Percentiles rank a stretch among this genome's conserved stretches.
Evolutionary conservation across 2,888 invertebrate genomes (phyloP).

Genomic region (Amaurobius ferox): DNA sequence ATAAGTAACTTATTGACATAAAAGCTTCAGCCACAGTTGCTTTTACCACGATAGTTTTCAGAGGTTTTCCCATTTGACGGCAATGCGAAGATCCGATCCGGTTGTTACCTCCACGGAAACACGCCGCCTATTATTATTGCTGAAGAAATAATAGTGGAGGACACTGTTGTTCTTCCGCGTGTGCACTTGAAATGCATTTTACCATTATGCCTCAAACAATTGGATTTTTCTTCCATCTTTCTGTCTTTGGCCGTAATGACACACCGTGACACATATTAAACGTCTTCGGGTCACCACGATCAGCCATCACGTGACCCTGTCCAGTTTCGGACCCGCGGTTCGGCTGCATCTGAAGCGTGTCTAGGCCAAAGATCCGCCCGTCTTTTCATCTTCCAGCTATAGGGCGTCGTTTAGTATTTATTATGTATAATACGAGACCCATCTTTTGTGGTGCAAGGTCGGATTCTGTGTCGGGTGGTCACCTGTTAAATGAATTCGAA

Average conservation of each 20-base stretch:
- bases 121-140: no score
- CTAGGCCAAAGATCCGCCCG: slow-evolving; percentile 12
- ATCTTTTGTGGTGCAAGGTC: slow-evolving; percentile 5
- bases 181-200: not conserved
- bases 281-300: not conserved
- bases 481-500: no score
- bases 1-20: no score
- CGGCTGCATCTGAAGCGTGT: not conserved
- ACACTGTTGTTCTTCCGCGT: not conserved
- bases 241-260: not conserved
- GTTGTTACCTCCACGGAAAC: no score
- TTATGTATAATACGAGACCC: not conserved
- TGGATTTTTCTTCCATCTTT: not conserved
- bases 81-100: no score
- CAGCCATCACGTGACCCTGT: not conserved
- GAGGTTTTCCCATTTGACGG: no score
- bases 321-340: not conserved
- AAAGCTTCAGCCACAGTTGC: no score
- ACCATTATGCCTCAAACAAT: slow-evolving; percentile 1
- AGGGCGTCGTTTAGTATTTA: slow-evolving; percentile 5
- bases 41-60: no score
- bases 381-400: not conserved
- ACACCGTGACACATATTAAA: not conserved
- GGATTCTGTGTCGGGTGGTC: not conserved
- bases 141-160: no score